These are phyloP conservation scores for Nyctibius bracteatus DNA, from an alignment of 2,113 vertebrate genomes.

Conservation along the genomic window DNA sequence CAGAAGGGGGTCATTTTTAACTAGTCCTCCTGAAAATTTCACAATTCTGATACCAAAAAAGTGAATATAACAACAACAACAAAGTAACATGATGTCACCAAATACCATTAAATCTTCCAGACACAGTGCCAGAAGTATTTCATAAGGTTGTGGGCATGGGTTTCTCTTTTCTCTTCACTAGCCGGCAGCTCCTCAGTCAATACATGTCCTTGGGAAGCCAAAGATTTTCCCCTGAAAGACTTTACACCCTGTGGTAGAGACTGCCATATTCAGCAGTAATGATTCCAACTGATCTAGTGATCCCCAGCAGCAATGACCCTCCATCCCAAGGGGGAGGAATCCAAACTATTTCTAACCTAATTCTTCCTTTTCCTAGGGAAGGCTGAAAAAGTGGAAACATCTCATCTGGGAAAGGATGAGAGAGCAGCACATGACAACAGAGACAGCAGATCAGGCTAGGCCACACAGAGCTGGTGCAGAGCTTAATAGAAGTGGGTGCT, in stretches of 20 bases:
- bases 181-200: background rate
- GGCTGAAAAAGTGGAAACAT: background rate
- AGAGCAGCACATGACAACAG: background rate
- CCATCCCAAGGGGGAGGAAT: background rate
- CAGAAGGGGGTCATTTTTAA: background rate
- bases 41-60: background rate
- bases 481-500: background rate
- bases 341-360: background rate
- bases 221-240: background rate
- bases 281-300: background rate
- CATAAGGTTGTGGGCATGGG: background rate
- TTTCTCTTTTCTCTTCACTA: background rate
- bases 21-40: background rate
- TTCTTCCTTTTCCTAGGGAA: background rate
- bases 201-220: background rate
- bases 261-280: background rate
- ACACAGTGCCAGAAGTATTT: background rate
- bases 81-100: background rate
- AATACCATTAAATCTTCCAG: background rate
- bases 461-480: background rate
- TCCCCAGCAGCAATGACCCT: background rate
- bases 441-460: background rate
- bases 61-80: background rate
- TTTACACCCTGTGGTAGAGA: background rate
- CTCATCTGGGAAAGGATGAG: background rate